A percentile compares a stretch with the other conserved stretches of the same genome.
phyloP scores from a whole-genome alignment of 2,113 vertebrate species.

The Turdus rufiventris region DNA sequence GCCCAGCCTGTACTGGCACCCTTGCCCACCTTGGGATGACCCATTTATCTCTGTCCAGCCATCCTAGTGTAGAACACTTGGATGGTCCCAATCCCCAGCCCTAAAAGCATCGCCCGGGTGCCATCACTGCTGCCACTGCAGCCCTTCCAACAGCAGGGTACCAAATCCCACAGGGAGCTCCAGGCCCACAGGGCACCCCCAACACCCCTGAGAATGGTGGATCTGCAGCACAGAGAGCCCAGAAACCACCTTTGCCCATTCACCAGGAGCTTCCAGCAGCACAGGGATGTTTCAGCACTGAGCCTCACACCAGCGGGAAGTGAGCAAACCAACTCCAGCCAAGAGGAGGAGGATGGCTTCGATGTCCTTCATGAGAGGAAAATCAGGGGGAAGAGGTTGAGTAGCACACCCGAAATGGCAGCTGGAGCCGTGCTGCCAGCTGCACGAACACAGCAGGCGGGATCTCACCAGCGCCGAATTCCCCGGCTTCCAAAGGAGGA shows the following conservation, averaged over 20 bases:
- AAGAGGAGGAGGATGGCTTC: background rate
- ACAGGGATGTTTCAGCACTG: background rate
- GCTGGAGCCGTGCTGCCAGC: background rate
- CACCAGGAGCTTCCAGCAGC: background rate
- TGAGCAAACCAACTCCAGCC: background rate
- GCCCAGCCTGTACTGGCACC: background rate
- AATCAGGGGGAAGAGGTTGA: background rate
- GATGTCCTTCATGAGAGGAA: background rate
- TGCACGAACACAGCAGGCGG: background rate
- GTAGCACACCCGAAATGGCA: background rate
- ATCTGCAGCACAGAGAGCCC: background rate
- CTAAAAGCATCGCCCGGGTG: background rate
- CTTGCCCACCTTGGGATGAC: background rate
- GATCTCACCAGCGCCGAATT: background rate
- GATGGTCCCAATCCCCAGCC: background rate
- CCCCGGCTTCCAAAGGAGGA: background rate
- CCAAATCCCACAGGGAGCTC: background rate
- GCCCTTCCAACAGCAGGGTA: too few species aligned
- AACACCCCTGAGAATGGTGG: fast-evolving
- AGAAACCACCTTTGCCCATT: background rate
- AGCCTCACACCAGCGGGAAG: background rate
- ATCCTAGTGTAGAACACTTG: background rate
- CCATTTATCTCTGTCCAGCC: background rate
- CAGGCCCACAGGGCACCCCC: background rate
- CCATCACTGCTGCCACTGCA: fast-evolving